These are phyloP conservation scores for Brachionus rubens DNA, from an alignment of 1,140 invertebrate genomes.

Conservation along the genomic window DNA sequence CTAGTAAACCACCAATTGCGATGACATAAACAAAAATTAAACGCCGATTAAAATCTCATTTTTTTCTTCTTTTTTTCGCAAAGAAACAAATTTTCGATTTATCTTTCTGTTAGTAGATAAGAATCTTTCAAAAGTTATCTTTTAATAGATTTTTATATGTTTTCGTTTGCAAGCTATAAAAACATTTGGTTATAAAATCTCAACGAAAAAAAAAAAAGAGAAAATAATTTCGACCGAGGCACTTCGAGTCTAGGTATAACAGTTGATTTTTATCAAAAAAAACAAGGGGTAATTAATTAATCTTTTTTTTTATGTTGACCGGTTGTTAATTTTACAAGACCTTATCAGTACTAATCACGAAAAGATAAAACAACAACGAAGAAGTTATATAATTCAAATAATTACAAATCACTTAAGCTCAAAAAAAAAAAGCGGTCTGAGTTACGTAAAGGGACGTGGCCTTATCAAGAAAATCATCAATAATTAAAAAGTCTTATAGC, in stretches of 20 bases:
- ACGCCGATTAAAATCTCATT: constrained; percentile 42
- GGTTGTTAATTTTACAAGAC: not conserved
- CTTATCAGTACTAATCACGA: not conserved
- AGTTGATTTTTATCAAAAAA: not conserved
- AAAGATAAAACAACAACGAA: too few species aligned
- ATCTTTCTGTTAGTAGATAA: not conserved
- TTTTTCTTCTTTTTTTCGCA: constrained; percentile 15
- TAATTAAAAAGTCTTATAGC: not conserved
- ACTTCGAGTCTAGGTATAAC: constrained; percentile 19
- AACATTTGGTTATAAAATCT: constrained; percentile 38
- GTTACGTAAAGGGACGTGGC: too few species aligned
- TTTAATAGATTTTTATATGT: too few species aligned
- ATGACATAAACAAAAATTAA: constrained; percentile 33
- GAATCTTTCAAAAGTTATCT: too few species aligned
- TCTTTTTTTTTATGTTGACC: not conserved
- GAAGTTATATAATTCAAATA: too few species aligned
- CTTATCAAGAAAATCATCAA: too few species aligned
- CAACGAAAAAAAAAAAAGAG: not conserved
- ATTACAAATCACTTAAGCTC: too few species aligned
- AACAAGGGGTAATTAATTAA: not conserved
- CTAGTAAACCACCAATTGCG: constrained; percentile 17
- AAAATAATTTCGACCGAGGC: not conserved
- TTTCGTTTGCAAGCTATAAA: not conserved
- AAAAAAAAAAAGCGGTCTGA: too few species aligned
- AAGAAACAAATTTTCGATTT: not conserved